These are phyloP conservation scores for Cynoglossus semilaevis DNA, from an alignment of 2,113 vertebrate species.

Conservation along the genomic window DNA sequence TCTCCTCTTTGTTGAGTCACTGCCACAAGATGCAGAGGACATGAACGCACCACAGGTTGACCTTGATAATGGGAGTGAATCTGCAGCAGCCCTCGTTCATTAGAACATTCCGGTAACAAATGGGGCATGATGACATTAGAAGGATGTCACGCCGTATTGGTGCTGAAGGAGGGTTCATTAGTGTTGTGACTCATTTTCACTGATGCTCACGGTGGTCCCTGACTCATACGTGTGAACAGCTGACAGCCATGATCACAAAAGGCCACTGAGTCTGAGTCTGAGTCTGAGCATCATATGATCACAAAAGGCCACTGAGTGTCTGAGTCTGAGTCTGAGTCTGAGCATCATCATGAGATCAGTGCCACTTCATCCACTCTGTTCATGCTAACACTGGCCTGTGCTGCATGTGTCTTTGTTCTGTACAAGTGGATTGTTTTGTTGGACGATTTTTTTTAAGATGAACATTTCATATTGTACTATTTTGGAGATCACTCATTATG, in stretches of 20 bases:
- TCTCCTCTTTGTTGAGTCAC: not conserved
- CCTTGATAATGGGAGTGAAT: constrained; percentile 4
- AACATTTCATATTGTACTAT: too few species aligned
- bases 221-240: constrained; percentile 38
- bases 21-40: not conserved
- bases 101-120: constrained; percentile 9
- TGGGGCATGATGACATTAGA: not conserved
- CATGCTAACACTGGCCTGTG: too few species aligned
- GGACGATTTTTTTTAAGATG: too few species aligned
- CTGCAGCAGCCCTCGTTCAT: constrained; percentile 3
- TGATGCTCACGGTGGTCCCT: constrained; percentile 24
- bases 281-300: too few species aligned
- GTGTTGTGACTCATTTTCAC: constrained; percentile 24
- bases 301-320: constrained; percentile 10
- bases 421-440: too few species aligned
- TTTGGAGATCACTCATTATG: too few species aligned
- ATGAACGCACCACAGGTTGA: constrained; percentile 12
- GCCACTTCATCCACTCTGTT: too few species aligned
- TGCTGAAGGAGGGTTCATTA: constrained; percentile 13
- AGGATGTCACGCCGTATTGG: constrained; percentile 5
- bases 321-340: not conserved
- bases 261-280: constrained; percentile 17
- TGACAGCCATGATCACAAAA: constrained; percentile 27
- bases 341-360: too few species aligned
- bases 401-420: too few species aligned